Evolutionary conservation across 2,797 vertebrate species (phyloP), one percentile per base, ranked within the genome.

Genomic region (Pteropus rufus): DNA sequence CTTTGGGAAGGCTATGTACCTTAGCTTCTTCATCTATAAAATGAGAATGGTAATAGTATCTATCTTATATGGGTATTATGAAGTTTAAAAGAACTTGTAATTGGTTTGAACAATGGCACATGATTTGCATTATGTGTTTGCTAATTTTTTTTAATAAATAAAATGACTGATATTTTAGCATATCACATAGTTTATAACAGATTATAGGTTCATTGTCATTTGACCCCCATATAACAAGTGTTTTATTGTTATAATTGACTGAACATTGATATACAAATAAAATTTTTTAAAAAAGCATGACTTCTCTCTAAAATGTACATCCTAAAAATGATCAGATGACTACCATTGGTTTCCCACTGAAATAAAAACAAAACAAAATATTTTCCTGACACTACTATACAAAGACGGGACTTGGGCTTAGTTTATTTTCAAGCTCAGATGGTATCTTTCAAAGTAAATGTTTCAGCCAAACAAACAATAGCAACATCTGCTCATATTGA

Each of bases 401-500:
- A 73, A 79, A 94, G 88, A 72, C 26, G 49, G 73, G 72, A 84
- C 1, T 70, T 91, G 11, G 3, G 65, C 52, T 86, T 36, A 77
- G 44, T 12, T 84, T 15, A 6, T 77, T 97, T 97, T 91, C 77
- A 95, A 95, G 81, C 54, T 70, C 31, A 93, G 92, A 81, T 29
- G 10, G 39, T 87, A 90, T 52, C 69, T 96, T 97, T 94, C 93
- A 75, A 94, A 93, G 69, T 73, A 92, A 93, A 75, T 96, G 49
- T 34, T 93, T 19, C 89, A 81, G 52, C 23, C 77, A 95, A 96
- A 93, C 67, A 96, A 94, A 96, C 64, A 97, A 94, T 46, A 89
- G 82, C 62, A 93, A 97, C 83, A 98, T 91, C 96, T 98, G 95
- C 54, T 97, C 91, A 92, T 29, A 83, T 19, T 94, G 92, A 95